A percentile compares a stretch with the other conserved stretches of the same genome.
Evolutionary conservation across 1,140 invertebrate species (phyloP).

Genomic region (Asbolus verrucosus): DNA sequence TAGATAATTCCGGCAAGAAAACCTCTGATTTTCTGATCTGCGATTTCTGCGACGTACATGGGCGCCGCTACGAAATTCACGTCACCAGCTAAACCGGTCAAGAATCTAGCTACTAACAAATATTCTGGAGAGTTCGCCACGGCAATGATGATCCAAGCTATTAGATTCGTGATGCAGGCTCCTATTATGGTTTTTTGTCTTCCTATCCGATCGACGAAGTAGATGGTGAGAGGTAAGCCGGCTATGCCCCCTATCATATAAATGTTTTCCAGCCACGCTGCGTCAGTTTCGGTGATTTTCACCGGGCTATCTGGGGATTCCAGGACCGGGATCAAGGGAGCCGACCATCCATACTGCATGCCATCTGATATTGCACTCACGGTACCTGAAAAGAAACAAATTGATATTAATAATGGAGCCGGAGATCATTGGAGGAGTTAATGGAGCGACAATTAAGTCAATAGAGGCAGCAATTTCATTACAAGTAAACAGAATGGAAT

Average conservation of each 20-base stretch:
- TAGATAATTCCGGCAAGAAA: conserved; percentile 52
- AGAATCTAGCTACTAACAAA: conserved; percentile 67
- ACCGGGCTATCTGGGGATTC: conserved; percentile 60
- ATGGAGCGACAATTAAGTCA: conserved; percentile 28
- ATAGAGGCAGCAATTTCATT: not conserved
- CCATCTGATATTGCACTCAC: conserved; percentile 61
- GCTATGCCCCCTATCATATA: conserved; percentile 72
- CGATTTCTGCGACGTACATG: conserved; percentile 63
- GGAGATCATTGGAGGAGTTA: conserved; percentile 24
- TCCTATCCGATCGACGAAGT: conserved; percentile 72
- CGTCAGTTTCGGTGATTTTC: conserved; percentile 54
- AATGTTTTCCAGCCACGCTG: conserved; percentile 72
- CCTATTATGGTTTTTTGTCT: conserved; percentile 72
- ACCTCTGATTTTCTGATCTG: conserved; percentile 50
- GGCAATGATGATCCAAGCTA: conserved; percentile 73
- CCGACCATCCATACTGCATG: conserved; percentile 71
- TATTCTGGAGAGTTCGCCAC: conserved; percentile 64
- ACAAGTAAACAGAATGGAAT: not conserved
- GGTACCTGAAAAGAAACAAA: conserved; percentile 55
- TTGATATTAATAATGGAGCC: not conserved
- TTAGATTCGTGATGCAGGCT: conserved; percentile 70
- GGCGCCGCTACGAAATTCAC: conserved; percentile 60
- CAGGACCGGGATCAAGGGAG: conserved; percentile 71
- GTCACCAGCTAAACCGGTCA: conserved; percentile 58
- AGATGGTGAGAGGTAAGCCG: conserved; percentile 69